Evolutionary conservation across 1,140 invertebrate species (phyloP), one percentile per base, ranked within the genome.

Genomic region (Parasteatoda tepidariorum): DNA sequence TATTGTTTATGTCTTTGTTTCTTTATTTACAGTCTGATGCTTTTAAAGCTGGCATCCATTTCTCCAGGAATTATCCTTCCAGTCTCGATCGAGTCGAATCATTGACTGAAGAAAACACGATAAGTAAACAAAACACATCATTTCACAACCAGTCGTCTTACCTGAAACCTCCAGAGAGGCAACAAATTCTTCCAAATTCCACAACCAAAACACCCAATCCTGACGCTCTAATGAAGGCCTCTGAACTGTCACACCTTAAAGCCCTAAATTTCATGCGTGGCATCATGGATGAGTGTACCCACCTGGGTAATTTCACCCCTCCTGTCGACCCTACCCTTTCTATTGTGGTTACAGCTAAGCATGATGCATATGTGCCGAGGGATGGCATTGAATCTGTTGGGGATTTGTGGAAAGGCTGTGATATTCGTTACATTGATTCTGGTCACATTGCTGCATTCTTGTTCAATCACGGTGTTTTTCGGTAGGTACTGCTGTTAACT

Each of bases 241-340:
- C 70, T 13, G 82, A 78, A 28, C 48, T 83, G 30, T 76, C 70
- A 31, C 67, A 62, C 11, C n/a, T 83, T 4, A 48, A 83, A 88
- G 94, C 95, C 1, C 85, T 97, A 11, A 94, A 96, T 89, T 99
- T 99, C 88, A 99, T 99, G 98, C 91, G 95, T 30, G 97, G 97
- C 0, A 93, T 99, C 84, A 99, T 99, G 98, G 97, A 99, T 88
- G 96, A 99, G 89, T 99, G 96, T 88, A 99, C 98, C 2, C 97
- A 98, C 90, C 90, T 99, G 2, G 95, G 93, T 79, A 98, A 99
- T 89, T 99, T 97, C 87, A 94, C 95, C 15, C 89, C 71, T 1
- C 85, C 85, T n/a, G 85, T 88, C 13, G 88, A 88, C 85, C 86
- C 86, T 24, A 85, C 85, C 59, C 73, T 88, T 31, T 86, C 64